A percentile compares a stretch with the other conserved stretches of the same genome.
These are phyloP conservation scores for Myioborus melanocephalus DNA, from an alignment of 2,797 vertebrate genomes.

Conservation along the genomic window DNA sequence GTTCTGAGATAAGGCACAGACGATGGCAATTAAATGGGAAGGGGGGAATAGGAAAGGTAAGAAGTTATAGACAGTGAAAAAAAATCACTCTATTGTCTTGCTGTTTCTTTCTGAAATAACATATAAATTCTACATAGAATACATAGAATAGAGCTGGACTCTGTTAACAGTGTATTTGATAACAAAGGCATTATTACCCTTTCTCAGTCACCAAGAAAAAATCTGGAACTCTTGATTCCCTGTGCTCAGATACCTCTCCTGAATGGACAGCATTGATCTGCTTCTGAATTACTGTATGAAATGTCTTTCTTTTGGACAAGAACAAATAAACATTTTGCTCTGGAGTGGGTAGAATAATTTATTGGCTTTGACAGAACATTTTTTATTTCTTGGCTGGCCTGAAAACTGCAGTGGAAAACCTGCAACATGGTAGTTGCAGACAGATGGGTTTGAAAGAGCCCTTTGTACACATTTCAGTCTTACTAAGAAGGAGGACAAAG, in stretches of 20 bases:
- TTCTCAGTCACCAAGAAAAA: neutral
- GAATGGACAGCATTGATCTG: neutral
- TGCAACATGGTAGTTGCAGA: neutral
- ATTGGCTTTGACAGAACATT: neutral
- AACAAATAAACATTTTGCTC: neutral
- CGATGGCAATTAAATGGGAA: neutral
- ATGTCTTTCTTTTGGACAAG: neutral
- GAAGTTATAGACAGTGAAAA: neutral
- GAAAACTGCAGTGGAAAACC: neutral
- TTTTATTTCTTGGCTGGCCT: neutral
- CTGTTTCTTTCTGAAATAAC: neutral
- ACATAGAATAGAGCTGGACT: neutral
- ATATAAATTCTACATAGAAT: neutral
- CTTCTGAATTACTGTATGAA: neutral
- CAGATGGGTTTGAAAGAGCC: neutral
- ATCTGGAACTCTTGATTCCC: neutral
- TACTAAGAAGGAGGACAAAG: neutral
- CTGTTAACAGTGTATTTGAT: neutral
- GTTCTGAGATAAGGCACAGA: neutral
- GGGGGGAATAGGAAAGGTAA: neutral
- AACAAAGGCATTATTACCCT: neutral
- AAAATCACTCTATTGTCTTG: neutral
- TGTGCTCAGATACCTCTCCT: neutral
- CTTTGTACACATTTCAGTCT: neutral
- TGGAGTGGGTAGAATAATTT: neutral